Conservation (phyloP, 2,888 invertebrate genomes). For the Fragum whitleyi region DNA sequence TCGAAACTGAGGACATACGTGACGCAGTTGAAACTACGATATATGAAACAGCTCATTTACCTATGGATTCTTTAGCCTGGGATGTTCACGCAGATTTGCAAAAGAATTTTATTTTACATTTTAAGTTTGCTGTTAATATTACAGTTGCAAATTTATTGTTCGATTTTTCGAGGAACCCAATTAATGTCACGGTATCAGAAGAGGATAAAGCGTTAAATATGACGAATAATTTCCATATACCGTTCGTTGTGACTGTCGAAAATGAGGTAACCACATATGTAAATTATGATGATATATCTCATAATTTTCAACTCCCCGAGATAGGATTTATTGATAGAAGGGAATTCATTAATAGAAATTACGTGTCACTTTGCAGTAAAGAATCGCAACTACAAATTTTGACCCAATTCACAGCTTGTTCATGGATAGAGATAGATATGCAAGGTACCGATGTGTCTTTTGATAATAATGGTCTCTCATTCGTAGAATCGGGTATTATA, state of each 20-base stretch:
- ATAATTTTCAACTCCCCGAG: too few relatives aligned
- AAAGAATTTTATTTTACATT: constrained; percentile 3
- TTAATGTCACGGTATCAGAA: neutral
- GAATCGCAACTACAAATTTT: neutral
- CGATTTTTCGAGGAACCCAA: neutral
- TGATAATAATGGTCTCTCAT: neutral
- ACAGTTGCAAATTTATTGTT: neutral
- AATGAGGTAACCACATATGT: too few relatives aligned
- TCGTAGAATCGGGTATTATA: neutral
- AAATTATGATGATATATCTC: too few relatives aligned
- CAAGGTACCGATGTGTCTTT: neutral
- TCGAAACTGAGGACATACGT: neutral
- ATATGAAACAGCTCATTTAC: neutral
- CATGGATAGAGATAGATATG: neutral
- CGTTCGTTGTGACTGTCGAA: too few relatives aligned
- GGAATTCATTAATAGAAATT: neutral
- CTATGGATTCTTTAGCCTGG: neutral
- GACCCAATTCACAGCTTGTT: constrained; percentile 5
- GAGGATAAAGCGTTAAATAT: too few relatives aligned
- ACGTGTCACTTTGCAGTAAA: neutral
- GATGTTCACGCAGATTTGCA: neutral
- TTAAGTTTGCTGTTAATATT: neutral
- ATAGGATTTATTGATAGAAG: too few relatives aligned
- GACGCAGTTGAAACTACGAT: neutral
- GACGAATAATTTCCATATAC: too few relatives aligned